Conservation (phyloP, 1,140 invertebrate species). For the Diabrotica undecimpunctata region DNA sequence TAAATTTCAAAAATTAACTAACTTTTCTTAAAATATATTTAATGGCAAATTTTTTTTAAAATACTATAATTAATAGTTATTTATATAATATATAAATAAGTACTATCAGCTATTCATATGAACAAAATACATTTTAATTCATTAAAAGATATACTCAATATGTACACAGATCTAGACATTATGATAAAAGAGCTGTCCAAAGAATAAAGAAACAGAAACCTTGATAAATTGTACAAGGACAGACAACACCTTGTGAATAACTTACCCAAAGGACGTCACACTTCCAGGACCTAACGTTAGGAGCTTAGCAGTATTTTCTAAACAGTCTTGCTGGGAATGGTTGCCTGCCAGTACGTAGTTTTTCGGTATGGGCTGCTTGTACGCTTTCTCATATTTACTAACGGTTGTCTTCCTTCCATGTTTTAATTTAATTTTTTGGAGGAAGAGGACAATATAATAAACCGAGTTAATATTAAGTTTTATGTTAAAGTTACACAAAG, state of each 20-base stretch:
- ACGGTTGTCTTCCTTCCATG: constrained; percentile 80
- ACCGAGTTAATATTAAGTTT: constrained; percentile 33
- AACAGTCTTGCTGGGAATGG: constrained; percentile 67
- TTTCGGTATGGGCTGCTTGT: constrained; percentile 78
- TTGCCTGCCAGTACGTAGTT: constrained; percentile 64
- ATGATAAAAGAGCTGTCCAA: too few relatives aligned
- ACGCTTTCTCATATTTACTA: constrained; percentile 81
- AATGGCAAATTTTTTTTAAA: too few relatives aligned
- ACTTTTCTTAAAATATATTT: too few relatives aligned
- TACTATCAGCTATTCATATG: too few relatives aligned
- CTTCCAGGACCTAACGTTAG: constrained; percentile 62
- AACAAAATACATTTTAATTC: too few relatives aligned
- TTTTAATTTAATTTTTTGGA: constrained; percentile 36
- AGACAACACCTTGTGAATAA: constrained; percentile 16
- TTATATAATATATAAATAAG: too few relatives aligned
- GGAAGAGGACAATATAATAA: constrained; percentile 30
- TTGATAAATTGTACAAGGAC: too few relatives aligned
- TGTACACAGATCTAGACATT: too few relatives aligned
- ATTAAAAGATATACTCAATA: too few relatives aligned
- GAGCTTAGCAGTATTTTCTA: constrained; percentile 75
- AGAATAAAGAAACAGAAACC: too few relatives aligned
- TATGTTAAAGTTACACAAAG: background rate
- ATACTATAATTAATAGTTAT: too few relatives aligned
- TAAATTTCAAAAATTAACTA: too few relatives aligned
- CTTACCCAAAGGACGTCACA: constrained; percentile 79